A percentile compares a stretch with the other conserved stretches of the same genome.
phyloP scores from a whole-genome alignment of 2,797 vertebrate genomes.

The Sphenopsis melanotis region DNA sequence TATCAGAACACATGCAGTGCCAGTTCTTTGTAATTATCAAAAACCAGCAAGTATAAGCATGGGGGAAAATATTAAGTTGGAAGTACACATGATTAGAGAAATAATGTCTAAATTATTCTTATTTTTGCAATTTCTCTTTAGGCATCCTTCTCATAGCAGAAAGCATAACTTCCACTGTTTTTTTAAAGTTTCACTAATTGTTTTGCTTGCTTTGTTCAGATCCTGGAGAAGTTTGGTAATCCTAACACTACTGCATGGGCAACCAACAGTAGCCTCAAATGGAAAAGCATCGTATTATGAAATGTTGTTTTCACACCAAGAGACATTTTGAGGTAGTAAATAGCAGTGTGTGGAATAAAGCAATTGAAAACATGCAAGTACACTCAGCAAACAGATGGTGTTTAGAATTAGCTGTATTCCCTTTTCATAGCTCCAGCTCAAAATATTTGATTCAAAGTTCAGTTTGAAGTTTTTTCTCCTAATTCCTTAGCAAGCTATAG shows the following conservation, averaged over 20 bases:
- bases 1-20: neutral
- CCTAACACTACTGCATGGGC: neutral
- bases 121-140: neutral
- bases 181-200: neutral
- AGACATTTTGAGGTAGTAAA: constrained; percentile 1
- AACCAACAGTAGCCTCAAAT: neutral
- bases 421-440: neutral
- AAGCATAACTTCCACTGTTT: neutral
- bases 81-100: neutral
- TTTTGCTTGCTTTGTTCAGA: neutral
- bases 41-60: neutral
- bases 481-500: neutral
- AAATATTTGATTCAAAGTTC: constrained; percentile 13
- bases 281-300: constrained; percentile 16
- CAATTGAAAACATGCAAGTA: neutral
- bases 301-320: constrained; percentile 33
- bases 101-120: neutral
- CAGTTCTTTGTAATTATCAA: neutral
- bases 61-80: neutral
- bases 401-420: neutral
- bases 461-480: neutral
- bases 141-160: neutral
- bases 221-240: constrained; percentile 5
- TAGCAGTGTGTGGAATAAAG: constrained; percentile 1
- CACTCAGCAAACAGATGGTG: constrained; percentile 20